Evolutionary conservation across 2,888 invertebrate genomes (phyloP), one percentile per base, ranked within the genome.

Genomic region (Apotomis betuletana): DNA sequence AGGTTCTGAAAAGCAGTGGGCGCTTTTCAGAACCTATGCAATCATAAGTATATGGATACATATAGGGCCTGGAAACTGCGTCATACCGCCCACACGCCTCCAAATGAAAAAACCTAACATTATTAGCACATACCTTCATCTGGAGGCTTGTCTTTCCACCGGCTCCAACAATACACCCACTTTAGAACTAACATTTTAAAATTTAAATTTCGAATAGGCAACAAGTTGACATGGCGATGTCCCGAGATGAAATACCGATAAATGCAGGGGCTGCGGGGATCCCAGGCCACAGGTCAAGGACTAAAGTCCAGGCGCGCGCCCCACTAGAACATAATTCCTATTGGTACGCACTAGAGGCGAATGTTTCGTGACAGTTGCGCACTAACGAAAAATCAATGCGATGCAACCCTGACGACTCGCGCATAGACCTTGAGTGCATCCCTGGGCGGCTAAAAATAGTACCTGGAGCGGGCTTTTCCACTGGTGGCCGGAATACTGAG

Each of bases 401-500:
- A 73, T 59, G 46, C 63, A 60, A 63, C 70, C 74, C 49, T 55
- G 75, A 63, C 65, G 27, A 69, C 62, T 62, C 71, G 71, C 71
- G 71, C 71, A 72, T 67, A 67, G 55, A 58, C 71, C 67, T 72
- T 72, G 71, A 13, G 54, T 62, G 70, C 70, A 67, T 46, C 65
- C 71, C 57, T 61, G 71, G 51, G 12, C 41, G 9, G 27, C 51
- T 71, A 71, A 13, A 71, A 15, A 63, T 52, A 69, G 55, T 54
- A 95, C 96, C 95, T 93, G 95, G 92, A 73, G 88, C 86, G 75
- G 94, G 94, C 83, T 96, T 96, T 74, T 95, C 94, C 82, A 96
- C 97, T 0, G 95, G 94, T 12, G 96, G 95, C 86, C 97, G 97
- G 72, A 98, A 96, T 78, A 98, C 95, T n/a, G 96, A 96, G 87